These are phyloP conservation scores for Drosophila cracens DNA, from an alignment of 2,888 invertebrate species.

Conservation along the genomic window DNA sequence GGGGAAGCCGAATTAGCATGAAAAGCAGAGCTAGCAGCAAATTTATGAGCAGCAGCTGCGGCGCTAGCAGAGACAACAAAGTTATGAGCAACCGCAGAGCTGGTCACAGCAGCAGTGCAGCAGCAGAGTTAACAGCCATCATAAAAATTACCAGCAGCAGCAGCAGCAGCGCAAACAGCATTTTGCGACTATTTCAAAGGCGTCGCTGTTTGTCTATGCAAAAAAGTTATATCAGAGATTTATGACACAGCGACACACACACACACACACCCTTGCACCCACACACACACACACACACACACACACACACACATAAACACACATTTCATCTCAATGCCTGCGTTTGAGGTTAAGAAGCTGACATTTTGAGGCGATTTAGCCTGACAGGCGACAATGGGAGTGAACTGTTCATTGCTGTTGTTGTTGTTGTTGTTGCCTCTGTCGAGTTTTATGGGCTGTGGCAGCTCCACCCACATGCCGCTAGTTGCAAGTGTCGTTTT, in stretches of 20 bases:
- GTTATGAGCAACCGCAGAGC: background rate
- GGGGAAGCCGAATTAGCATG: background rate
- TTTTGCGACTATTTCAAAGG: conserved; percentile 41
- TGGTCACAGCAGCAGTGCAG: background rate
- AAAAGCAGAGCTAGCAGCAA: background rate
- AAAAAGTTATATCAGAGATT: conserved; percentile 65
- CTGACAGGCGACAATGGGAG: conserved; percentile 49
- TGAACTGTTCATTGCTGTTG: conserved; percentile 22
- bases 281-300: conserved; percentile 6
- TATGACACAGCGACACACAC: conserved; percentile 43
- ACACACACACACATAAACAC: background rate
- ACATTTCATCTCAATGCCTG: conserved; percentile 17
- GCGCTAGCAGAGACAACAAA: background rate
- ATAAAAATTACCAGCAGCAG: conserved; percentile 29
- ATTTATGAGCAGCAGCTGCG: background rate
- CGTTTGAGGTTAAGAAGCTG: conserved; percentile 65
- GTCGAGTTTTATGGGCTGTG: conserved; percentile 45
- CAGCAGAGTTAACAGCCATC: conserved; percentile 8
- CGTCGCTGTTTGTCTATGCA: conserved; percentile 56
- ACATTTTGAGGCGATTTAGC: conserved; percentile 60
- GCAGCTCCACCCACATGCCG: conserved; percentile 40
- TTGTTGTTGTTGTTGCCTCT: background rate
- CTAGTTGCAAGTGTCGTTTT: background rate
- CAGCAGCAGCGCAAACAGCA: conserved; percentile 24
- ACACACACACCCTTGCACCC: conserved; percentile 5